A percentile compares a stretch with the other conserved stretches of the same genome.
phyloP scores from a whole-genome alignment of 2,113 vertebrate genomes.

The Recurvirostra avosetta region DNA sequence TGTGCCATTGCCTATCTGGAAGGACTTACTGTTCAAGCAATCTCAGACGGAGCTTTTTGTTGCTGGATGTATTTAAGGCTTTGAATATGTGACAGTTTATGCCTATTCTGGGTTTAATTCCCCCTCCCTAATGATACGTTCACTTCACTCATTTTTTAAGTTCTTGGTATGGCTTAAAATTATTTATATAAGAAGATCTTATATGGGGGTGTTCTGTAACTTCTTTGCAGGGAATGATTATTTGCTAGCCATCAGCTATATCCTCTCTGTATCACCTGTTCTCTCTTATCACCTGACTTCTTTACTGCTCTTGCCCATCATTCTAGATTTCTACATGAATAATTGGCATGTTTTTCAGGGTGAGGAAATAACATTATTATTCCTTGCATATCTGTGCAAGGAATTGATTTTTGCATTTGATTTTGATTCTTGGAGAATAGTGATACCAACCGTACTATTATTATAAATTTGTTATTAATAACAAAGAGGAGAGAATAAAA shows the following conservation, averaged over 20 bases:
- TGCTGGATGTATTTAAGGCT: background rate
- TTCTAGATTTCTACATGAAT: background rate
- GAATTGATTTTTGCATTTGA: background rate
- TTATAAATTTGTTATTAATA: background rate
- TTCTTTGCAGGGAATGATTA: background rate
- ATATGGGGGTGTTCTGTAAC: background rate
- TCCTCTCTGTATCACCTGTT: background rate
- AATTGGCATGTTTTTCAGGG: background rate
- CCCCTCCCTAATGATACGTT: background rate
- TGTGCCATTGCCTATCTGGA: background rate
- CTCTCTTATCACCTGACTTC: background rate
- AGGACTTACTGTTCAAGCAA: background rate
- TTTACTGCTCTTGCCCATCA: background rate
- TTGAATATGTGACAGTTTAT: background rate
- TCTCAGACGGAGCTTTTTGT: constrained; percentile 7
- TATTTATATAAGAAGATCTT: background rate
- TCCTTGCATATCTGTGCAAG: background rate
- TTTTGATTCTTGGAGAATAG: background rate
- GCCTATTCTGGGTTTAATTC: background rate
- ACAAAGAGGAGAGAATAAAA: background rate
- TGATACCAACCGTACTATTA: background rate
- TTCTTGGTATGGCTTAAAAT: background rate
- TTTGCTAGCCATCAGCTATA: background rate
- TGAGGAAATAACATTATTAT: background rate
- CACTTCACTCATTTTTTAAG: constrained; percentile 5